Conservation (phyloP, 2,888 invertebrate species). For the Perizoma flavofasciatum region DNA sequence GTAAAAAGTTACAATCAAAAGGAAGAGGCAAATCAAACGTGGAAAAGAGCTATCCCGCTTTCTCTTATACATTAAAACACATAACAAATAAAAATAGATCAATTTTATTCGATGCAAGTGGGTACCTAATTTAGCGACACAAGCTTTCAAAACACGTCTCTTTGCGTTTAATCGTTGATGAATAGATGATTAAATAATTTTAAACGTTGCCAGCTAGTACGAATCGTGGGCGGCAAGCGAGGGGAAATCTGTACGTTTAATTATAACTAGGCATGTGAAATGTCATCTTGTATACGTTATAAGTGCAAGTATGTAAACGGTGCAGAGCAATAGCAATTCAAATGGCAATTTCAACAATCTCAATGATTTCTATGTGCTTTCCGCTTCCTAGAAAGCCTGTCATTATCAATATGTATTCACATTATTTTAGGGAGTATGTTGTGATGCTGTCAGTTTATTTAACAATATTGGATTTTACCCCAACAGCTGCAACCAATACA, state of each 20-base stretch:
- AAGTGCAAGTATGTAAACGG: slow-evolving; percentile 2
- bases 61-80: slow-evolving; percentile 4
- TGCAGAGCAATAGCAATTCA: too few relatives aligned
- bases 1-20: too few relatives aligned
- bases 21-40: too few relatives aligned
- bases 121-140: slow-evolving; percentile 16
- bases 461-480: too few relatives aligned
- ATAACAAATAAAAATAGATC: slow-evolving; percentile 11
- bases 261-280: slow-evolving; percentile 19
- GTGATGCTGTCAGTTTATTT: too few relatives aligned
- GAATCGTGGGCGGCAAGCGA: slow-evolving; percentile 18
- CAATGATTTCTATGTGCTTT: too few relatives aligned
- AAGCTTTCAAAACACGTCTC: slow-evolving; percentile 28
- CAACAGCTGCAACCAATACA: too few relatives aligned
- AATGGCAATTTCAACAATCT: too few relatives aligned
- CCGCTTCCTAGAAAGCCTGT: too few relatives aligned
- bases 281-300: not conserved
- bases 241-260: slow-evolving; percentile 14
- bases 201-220: slow-evolving; percentile 26
- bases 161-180: slow-evolving; percentile 32
- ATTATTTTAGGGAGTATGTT: too few relatives aligned
- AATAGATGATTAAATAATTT: slow-evolving; percentile 35
- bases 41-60: not conserved
- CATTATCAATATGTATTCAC: too few relatives aligned
- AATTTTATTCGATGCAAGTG: slow-evolving; percentile 14